Evolutionary conservation across 2,888 invertebrate species (phyloP).

Genomic region (Megaustenia siamemsis): DNA sequence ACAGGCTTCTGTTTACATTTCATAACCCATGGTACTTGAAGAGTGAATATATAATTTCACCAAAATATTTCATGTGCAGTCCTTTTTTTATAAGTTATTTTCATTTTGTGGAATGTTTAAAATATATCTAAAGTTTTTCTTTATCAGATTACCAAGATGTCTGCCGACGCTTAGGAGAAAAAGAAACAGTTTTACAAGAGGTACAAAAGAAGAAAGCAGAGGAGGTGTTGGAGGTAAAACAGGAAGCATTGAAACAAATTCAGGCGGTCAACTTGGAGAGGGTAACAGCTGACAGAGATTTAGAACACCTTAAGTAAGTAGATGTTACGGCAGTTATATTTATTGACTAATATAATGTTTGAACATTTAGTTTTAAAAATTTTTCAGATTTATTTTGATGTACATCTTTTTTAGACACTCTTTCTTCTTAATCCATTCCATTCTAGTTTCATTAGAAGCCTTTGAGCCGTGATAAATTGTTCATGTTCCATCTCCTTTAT

Average conservation of each 20-base stretch:
- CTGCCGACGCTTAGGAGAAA: conserved; percentile 71
- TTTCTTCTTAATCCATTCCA: no score
- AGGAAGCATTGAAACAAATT: conserved; percentile 32
- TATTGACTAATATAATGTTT: no score
- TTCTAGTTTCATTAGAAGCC: no score
- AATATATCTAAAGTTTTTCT: not conserved
- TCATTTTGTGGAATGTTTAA: not conserved
- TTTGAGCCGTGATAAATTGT: no score
- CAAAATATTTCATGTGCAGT: no score
- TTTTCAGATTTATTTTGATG: not conserved
- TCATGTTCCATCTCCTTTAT: no score
- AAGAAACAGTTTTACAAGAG: conserved; percentile 67
- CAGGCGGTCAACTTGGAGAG: conserved; percentile 34
- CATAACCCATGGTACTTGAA: no score
- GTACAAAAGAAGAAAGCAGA: conserved; percentile 64
- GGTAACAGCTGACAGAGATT: conserved; percentile 36
- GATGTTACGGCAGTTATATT: not conserved
- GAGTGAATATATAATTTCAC: no score
- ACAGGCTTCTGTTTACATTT: no score
- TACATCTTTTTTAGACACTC: no score
- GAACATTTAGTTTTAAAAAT: no score
- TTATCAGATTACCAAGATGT: conserved; percentile 73
- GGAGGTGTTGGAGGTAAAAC: conserved; percentile 55
- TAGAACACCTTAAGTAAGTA: conserved; percentile 38
- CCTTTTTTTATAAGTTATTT: no score